These are phyloP conservation scores for Odontothrips loti DNA, from an alignment of 2,888 invertebrate species.

Conservation along the genomic window DNA sequence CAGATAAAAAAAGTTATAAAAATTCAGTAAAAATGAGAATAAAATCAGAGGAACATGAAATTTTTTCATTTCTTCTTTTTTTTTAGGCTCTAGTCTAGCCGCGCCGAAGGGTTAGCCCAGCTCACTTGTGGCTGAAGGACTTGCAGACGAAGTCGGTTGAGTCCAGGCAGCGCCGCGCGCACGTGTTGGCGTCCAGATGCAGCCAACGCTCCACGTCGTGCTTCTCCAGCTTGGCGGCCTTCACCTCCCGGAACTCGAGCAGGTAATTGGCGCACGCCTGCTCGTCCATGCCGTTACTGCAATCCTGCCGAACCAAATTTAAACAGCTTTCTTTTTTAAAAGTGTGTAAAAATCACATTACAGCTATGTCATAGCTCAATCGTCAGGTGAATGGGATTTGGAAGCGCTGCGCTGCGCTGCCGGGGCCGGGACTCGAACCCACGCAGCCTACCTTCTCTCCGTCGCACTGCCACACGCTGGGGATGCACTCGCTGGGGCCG, in stretches of 20 bases:
- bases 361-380: too few relatives aligned
- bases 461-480: slow-evolving; percentile 55
- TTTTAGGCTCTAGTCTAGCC: too few relatives aligned
- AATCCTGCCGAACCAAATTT: slow-evolving; percentile 52
- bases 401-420: too few relatives aligned
- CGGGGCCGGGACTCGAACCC: not conserved
- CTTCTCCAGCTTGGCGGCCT: slow-evolving; percentile 49
- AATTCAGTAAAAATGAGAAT: too few relatives aligned
- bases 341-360: too few relatives aligned
- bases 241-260: slow-evolving; percentile 47
- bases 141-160: slow-evolving; percentile 55
- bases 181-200: slow-evolving; percentile 53
- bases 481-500: slow-evolving; percentile 51
- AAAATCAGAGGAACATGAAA: too few relatives aligned
- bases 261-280: slow-evolving; percentile 50
- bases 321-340: too few relatives aligned
- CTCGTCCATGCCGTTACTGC: slow-evolving; percentile 57
- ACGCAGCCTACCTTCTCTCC: slow-evolving; percentile 48
- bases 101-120: too few relatives aligned
- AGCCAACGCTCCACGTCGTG: slow-evolving; percentile 55
- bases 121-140: slow-evolving; percentile 58
- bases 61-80: too few relatives aligned
- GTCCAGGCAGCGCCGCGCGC: slow-evolving; percentile 54
- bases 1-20: too few relatives aligned
- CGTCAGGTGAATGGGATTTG: too few relatives aligned